Base-by-base conservation (phyloP, 2,888 invertebrate species). In the Tineola bisselliella region DNA sequence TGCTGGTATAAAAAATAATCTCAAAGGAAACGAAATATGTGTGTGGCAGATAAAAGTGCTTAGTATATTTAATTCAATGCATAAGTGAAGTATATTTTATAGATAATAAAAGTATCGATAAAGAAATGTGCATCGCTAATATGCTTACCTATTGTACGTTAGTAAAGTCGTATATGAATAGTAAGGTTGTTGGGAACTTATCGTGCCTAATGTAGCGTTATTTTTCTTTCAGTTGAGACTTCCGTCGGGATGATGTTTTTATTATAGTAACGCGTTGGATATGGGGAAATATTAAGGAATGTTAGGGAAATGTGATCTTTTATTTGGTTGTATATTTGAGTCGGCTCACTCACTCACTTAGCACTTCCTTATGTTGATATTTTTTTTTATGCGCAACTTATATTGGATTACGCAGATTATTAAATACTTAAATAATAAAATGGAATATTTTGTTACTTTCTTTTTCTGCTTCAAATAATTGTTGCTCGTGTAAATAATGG, bases 231-330 rank as follows among this genome's bases (percentile, higher is more conserved):
- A 65, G 66, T 65, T 67, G 66, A 67, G 66, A 68, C 67, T 68
- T 68, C 67, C 70, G 68, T 64, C 68, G 70, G 73, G 72, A 74
- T 79, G 83, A 83, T 83, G 80, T 81, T 84, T 83, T 83, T 86
- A 84, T 84, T 83, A 82, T 80, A 77, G 79, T 77, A 77, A 77
- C 80, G 79, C 77, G 79, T 75, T 70, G 71, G 71, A 75, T 70
- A 72, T 75, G 63, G 62, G 72, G 73, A 73, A 77, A 78, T 82
- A 77, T 81, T 80, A 79, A 76, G 74, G 72, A 71, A 74, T 75
- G 79, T 75, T 72, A 71, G 70, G 72, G 73, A 71, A 71, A 74
- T 71, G 71, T 70, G 48, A 59, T 59, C 18, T 33, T 31, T 33
- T 59, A 38, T 3, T 48, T 48, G 48, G 15, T 10, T 3, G 38